phyloP scores from a whole-genome alignment of 1,140 invertebrate genomes.

The Drosophila obscura region DNA sequence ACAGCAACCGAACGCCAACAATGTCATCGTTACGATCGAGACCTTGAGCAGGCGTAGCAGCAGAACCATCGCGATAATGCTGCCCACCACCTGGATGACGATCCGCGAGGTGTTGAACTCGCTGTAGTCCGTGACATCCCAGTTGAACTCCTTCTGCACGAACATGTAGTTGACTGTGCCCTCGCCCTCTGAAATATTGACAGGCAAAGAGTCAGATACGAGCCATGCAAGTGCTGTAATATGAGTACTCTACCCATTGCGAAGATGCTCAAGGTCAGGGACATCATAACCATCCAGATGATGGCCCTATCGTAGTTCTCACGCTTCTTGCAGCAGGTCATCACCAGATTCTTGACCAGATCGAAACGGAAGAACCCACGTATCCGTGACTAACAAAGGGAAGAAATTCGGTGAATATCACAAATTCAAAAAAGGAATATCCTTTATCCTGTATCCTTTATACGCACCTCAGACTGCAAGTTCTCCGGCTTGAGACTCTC shows the following conservation, averaged over 20 bases:
- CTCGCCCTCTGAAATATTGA: conserved; percentile 71
- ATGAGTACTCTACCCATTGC: conserved; percentile 62
- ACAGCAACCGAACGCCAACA: conserved; percentile 77
- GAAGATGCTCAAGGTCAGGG: conserved; percentile 86
- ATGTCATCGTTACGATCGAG: conserved; percentile 66
- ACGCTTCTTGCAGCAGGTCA: conserved; percentile 86
- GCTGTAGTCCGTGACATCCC: conserved; percentile 87
- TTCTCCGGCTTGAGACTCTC: conserved; percentile 70
- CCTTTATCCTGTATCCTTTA: background rate
- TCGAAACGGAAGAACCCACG: conserved; percentile 85
- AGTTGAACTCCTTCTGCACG: conserved; percentile 87
- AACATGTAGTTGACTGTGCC: conserved; percentile 86
- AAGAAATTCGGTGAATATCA: too few species aligned
- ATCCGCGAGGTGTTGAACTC: conserved; percentile 84
- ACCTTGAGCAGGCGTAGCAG: conserved; percentile 84
- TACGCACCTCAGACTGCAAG: conserved; percentile 52
- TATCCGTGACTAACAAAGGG: conserved; percentile 50
- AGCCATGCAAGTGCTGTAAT: too few species aligned
- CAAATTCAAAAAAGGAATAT: background rate
- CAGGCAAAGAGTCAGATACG: background rate
- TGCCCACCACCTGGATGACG: conserved; percentile 85
- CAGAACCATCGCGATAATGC: conserved; percentile 84
- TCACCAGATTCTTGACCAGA: conserved; percentile 86
- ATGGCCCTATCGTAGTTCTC: conserved; percentile 86
- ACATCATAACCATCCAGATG: conserved; percentile 86